Evolutionary conservation across 2,888 invertebrate species (phyloP), one percentile per base, ranked within the genome.

Genomic region (Baccha elongata): DNA sequence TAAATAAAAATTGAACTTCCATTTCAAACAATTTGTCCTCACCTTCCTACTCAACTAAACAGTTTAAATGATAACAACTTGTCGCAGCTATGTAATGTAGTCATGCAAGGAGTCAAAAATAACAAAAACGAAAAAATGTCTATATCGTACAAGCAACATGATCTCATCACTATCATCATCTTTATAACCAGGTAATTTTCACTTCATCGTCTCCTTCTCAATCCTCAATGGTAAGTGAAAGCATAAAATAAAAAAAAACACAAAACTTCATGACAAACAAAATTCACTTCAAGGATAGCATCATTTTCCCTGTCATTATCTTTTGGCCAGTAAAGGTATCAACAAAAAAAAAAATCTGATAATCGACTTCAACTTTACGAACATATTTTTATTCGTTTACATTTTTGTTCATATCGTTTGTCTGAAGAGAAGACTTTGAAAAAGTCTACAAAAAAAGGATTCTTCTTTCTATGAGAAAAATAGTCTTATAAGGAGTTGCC

Each of bases 171-270:
- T 65, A 65, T 80, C 80, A 69, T 74, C 65, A 69, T 58, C 64
- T 64, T 44, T 64, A 69, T 80, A 62, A 58, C 35, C 79, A 80
- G 80, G 80, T 80, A 74, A 74, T 80, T 80, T 74, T 75, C 80
- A 75, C 80, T 75, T 81, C 58, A 81, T 75, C 53, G 50, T 48
- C 46, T 46, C 65, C 44, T 52, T 60, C 50, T 44, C 62, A 26
- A n/a, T 52, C 52, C 50, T 44, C 10, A n/a, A 21, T 53, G 35
- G 19, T 19, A 11, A 17, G 29, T 48, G 23, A 15, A 10, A 48
- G 15, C 17, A 8, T n/a, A 8, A 40, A 40, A 44, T 15, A 48
- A 55, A 42, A 42, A 48, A 55, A 42, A 42, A 15, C 7, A 72
- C 42, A 29, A 15, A 19, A 35, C 19, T 53, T 11, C 1, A 53